Evolutionary conservation across 1,140 invertebrate species (phyloP), one percentile per base, ranked within the genome.

Genomic region (Arctopsyche grandis): DNA sequence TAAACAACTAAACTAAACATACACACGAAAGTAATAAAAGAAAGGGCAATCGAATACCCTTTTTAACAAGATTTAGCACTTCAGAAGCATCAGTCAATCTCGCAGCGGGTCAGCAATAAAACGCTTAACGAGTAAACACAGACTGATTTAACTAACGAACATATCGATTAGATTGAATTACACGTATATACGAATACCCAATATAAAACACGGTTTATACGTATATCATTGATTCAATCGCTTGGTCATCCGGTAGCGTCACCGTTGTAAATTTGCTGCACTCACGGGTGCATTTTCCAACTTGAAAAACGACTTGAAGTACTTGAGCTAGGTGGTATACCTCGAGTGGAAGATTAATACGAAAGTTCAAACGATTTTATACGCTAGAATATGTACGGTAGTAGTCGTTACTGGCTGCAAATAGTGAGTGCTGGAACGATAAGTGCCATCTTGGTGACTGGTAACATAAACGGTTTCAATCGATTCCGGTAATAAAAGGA

Each of bases 1-100:
- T 4, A 52, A 52, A 52, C 3, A 52, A 16, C 1, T 52, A 52
- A 52, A 52, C 4, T n/a, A n/a, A n/a, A 52, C 12, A 16, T 52
- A 52, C 10, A 52, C 12, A 14, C 48, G 48, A 52, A 52, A 16
- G 48, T 10, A 52, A 52, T 52, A 52, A 12, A 5, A 16, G 48
- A 52, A 52, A 52, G 4, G 48, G 48, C 48, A 14, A 16, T 52
- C 16, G 48, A 38, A 38, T 38, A 52, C 48, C 12, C 48, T 1
- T 16, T 52, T 52, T 14, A 52, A 52, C 48, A 52, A 52, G 48
- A 52, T 52, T 52, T 52, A 52, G 48, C 48, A 52, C 48, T 52
- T 52, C 48, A 52, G 12, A 3, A 7, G 29, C 29, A 38, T 38
- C 29, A 38, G 29, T 38, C 29, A 38, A 38, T 38, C 29, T 38